Conservation (phyloP, 2,797 vertebrate genomes). For the Sebastes matsubarae region DNA sequence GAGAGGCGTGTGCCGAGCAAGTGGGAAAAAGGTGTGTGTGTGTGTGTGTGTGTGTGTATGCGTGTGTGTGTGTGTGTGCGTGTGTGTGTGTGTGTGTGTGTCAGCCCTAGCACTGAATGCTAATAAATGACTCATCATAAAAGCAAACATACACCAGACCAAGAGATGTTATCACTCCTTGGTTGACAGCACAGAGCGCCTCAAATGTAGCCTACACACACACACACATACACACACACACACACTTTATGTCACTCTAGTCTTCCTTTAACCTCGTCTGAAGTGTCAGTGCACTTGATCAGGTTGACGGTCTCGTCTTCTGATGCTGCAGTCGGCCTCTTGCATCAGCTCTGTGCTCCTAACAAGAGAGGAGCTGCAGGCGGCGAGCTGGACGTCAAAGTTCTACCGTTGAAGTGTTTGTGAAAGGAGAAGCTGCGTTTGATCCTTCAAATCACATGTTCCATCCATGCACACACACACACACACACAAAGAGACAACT, state of each 20-base stretch:
- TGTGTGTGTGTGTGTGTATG: not conserved
- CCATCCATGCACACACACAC: no score
- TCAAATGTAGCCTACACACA: not conserved
- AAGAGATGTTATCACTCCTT: not conserved
- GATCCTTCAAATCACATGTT: not conserved
- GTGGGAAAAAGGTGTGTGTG: not conserved
- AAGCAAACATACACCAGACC: conserved; percentile 20
- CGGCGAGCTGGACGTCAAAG: not conserved
- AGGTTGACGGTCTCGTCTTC: not conserved
- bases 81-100: not conserved
- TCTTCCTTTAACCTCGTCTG: conserved; percentile 9
- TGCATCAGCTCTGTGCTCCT: conserved; percentile 10
- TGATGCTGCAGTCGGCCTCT: conserved; percentile 12
- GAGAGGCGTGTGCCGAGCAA: not conserved
- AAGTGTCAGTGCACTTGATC: conserved; percentile 10
- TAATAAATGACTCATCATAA: conserved; percentile 29
- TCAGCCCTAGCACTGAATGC: conserved; percentile 5
- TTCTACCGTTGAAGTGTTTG: conserved; percentile 14
- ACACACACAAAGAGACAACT: not conserved
- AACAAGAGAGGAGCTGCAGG: not conserved
- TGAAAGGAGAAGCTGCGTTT: not conserved
- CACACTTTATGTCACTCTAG: not conserved
- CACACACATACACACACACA: no score
- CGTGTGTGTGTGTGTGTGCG: not conserved
- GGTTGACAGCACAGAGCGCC: not conserved